A percentile compares a stretch with the other conserved stretches of the same genome.
Conservation (phyloP, 1,140 invertebrate genomes). For the Papilio polyxenes region DNA sequence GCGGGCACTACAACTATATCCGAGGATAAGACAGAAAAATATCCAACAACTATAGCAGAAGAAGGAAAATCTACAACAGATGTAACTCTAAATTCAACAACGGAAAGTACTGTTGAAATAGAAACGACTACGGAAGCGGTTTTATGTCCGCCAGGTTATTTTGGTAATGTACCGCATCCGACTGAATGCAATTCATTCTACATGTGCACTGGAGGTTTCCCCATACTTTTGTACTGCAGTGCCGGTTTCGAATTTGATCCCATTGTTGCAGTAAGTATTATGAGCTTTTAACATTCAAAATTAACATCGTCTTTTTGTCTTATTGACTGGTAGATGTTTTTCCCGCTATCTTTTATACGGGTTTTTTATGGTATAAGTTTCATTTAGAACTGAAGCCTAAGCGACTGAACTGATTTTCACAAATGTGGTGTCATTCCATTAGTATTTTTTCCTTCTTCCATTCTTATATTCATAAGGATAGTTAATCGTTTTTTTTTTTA, state of each 20-base stretch:
- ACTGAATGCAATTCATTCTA: conserved; percentile 41
- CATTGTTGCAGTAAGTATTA: conserved; percentile 41
- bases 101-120: neutral
- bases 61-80: neutral
- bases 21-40: conserved; percentile 1
- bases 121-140: conserved; percentile 27
- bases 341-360: too few species aligned
- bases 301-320: neutral
- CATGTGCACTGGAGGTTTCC: conserved; percentile 39
- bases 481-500: too few species aligned
- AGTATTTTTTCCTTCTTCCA: too few species aligned
- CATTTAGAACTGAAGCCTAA: too few species aligned
- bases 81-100: neutral
- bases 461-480: too few species aligned
- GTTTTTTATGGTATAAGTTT: too few species aligned
- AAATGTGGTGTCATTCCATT: too few species aligned
- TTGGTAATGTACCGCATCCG: conserved; percentile 41
- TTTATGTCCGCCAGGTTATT: conserved; percentile 39
- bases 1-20: neutral
- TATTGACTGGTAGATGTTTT: too few species aligned
- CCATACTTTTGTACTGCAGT: conserved; percentile 44
- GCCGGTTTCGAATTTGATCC: conserved; percentile 50
- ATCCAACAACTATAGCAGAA: neutral
- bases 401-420: too few species aligned
- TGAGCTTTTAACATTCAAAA: neutral